Base-by-base conservation (phyloP, 2,113 vertebrate genomes). In the Macaca mulatta region DNA sequence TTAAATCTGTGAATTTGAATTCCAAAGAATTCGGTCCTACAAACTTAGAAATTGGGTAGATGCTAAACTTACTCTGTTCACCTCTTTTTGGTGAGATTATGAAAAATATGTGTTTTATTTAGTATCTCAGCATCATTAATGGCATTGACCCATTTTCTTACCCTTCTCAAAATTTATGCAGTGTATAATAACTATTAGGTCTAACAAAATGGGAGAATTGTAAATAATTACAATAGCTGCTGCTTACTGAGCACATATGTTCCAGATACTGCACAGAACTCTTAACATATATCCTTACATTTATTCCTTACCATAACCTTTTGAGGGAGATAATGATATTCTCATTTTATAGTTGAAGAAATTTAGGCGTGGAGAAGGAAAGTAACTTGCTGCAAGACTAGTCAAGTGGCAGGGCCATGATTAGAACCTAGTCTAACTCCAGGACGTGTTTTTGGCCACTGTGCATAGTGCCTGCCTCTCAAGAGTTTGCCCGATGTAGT, bases 1-100 rank as follows among this genome's bases (percentile, higher is more conserved):
- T 35, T 35, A 22, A 50, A 90, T 35, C 8, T 70, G 13, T 92
- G 69, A 85, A 67, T 92, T 82, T 78, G 8, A 93, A 93, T 95
- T 92, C 67, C 35, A 86, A 83, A 81, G 40, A 95, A 52, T 96
- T 96, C 0, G 27, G 17, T 90, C 16, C n/a, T n/a, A 0, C 48
- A 6, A 74, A 89, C 14, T 89, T 96, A 84, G 40, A 96, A 89
- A 67, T 64, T 82, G 40, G 61, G 6, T 92, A 67, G 11, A 93
- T 59, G 6, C 64, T 93, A 78, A 86, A 89, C 14, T 82, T 89
- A 35, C 2, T 93, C 35, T 85, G 16, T 50, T 92, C 9, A 1
- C 82, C 8, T 64, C 80, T 96, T 96, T 93, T 38, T 64, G 45
- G 7, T 96, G 55, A 61, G n/a, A 88, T 61, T 32, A 61, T 90